phyloP scores from a whole-genome alignment of 1,140 invertebrate species.

The Acyrthosiphon pisum region DNA sequence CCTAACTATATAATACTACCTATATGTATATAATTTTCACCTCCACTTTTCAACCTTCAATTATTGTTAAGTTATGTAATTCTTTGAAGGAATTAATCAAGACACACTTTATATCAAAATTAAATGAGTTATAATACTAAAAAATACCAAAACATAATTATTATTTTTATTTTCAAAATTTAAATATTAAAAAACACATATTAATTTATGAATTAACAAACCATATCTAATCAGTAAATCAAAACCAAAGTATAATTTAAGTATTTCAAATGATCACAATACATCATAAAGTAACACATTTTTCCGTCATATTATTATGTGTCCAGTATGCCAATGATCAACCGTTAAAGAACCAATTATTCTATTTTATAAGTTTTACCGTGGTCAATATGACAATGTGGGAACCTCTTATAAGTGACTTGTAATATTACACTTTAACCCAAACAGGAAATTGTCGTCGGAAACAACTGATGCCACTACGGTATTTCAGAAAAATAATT shows the following conservation, averaged over 20 bases:
- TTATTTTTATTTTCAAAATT: too few species aligned
- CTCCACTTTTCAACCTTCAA: too few species aligned
- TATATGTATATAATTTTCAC: too few species aligned
- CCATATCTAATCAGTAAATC: too few species aligned
- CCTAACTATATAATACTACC: too few species aligned
- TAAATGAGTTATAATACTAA: too few species aligned
- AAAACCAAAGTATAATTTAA: too few species aligned
- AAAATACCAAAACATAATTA: not conserved
- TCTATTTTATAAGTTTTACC: not conserved
- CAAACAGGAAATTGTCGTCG: not conserved
- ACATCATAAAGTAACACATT: not conserved
- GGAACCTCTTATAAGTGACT: not conserved
- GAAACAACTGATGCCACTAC: not conserved
- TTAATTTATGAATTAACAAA: too few species aligned
- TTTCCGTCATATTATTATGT: not conserved
- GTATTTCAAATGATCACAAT: too few species aligned
- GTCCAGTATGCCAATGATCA: too few species aligned
- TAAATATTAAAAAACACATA: too few species aligned
- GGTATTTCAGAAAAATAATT: not conserved
- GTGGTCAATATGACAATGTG: not conserved
- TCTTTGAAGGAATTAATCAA: not conserved
- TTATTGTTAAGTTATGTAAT: not conserved
- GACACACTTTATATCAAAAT: too few species aligned
- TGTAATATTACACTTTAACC: not conserved
- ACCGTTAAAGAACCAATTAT: not conserved